Evolutionary conservation across 2,888 invertebrate genomes (phyloP), one percentile per base, ranked within the genome.

Genomic region (Cerceris rybyensis): DNA sequence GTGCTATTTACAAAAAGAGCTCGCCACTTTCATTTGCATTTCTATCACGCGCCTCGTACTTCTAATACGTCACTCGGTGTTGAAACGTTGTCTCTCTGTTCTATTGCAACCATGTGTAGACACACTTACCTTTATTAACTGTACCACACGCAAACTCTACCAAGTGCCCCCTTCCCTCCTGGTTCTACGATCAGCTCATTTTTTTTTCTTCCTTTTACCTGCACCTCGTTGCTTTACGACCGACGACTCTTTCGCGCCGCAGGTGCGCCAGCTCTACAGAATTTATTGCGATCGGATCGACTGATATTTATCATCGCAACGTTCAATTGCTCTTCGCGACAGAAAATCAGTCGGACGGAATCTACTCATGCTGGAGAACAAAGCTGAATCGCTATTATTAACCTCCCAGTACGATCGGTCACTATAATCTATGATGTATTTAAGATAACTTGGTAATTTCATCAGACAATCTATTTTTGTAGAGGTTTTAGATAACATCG

Each of bases 61-160:
- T 28, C 28, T 28, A 28, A 50, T 65, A 57, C 68, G 74, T 69
- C 78, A 72, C 8, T 46, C 64, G 16, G 42, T 50, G 52, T 42
- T 50, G 74, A 57, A 69, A 71, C 74, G 75, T 71, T 78, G 74
- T 80, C 63, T 60, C 63, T 59, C 49, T 61, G 43, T 65, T 52
- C 75, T 61, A 46, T 69, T 72, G 82, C 81, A 81, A 75, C 66
- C 63, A 49, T 58, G 42, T 52, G 63, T 61, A 65, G 66, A 59
- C 77, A 72, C 72, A 80, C 74, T 80, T 77, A 68, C 68, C 75
- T 75, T 70, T 74, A 78, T 83, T 83, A 83, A 81, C 77, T 46
- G 64, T 28, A 49, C 55, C 28, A 67, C 73, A 69, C 68, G 79
- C 70, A 43, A 70, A 52, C 28, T 54, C 59, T 63, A 52, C 52